Conservation (phyloP, 2,888 invertebrate genomes). For the Parascotia fuliginaria region DNA sequence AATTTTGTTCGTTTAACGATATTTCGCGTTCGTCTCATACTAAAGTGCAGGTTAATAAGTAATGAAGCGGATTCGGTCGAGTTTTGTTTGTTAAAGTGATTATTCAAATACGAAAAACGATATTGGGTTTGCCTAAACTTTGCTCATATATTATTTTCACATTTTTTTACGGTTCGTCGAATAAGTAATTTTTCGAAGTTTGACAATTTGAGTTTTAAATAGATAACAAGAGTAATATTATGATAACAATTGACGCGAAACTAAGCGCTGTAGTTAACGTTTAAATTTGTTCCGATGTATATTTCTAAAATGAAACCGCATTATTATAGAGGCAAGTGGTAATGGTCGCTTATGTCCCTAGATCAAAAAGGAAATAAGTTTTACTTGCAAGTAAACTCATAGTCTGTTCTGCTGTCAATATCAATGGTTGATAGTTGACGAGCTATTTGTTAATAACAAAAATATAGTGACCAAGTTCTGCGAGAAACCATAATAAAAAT, state of each 20-base stretch:
- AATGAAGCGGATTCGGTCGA: conserved; percentile 79
- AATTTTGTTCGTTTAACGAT: conserved; percentile 28
- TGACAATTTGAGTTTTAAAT: conserved; percentile 46
- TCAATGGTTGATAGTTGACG: no score
- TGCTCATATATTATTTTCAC: conserved; percentile 84
- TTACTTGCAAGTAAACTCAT: no score
- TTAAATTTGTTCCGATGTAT: no score
- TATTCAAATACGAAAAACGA: conserved; percentile 85
- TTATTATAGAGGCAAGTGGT: no score
- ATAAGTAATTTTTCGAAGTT: conserved; percentile 74
- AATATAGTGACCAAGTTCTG: conserved; percentile 40
- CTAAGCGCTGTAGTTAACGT: conserved; percentile 11
- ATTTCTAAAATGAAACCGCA: no score
- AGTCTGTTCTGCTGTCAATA: no score
- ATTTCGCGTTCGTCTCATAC: conserved; percentile 64
- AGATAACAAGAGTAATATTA: no score
- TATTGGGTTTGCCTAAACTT: conserved; percentile 82
- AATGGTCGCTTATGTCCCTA: no score
- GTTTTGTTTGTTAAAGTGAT: conserved; percentile 85
- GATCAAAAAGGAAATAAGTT: no score
- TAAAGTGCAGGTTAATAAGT: conserved; percentile 80
- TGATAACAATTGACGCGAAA: no score
- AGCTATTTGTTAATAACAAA: conserved; percentile 41
- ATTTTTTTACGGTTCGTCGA: conserved; percentile 77
- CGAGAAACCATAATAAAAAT: conserved; percentile 44